Base-by-base conservation (phyloP, 2,888 invertebrate species). In the Cataglyphis rosenhaueri region DNA sequence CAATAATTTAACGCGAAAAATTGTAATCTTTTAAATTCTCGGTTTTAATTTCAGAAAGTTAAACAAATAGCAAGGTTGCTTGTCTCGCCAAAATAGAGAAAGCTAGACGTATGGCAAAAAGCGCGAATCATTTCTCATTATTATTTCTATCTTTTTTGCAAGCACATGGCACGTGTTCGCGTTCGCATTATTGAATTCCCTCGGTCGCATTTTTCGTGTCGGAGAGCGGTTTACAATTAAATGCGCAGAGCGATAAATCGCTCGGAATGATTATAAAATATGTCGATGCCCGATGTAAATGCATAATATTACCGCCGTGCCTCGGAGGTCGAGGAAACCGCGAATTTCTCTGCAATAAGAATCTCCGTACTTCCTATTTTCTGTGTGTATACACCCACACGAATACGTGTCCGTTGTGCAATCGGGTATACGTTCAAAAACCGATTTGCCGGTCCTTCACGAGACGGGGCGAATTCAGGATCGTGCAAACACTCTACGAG, bases 401-500 rank as follows among this genome's bases (percentile, higher is more conserved):
- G 10, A 29, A 25, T 44, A 48, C 66, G 48, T 59, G 38, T 59
- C 59, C 21, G 18, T 52, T 48, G 41, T 21, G 29, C 71, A 15
- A 48, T 3, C 65, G 6, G 32, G n/a, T 79, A 35, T 57, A 71
- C 44, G 35, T 25, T 68, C 64, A 59, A 78, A 83, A 83, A 82
- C 32, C 82, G 82, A 82, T 85, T 82, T 82, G 73, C 44, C 61
- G 62, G 64, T 68, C 15, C 71, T 84, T 74, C 57, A 29, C 64
- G 55, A 65, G 71, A 38, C 55, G 15, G 32, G 10, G 62, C 25
- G 76, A 81, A 74, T 82, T 66, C 76, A 66, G 73, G 12, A 52
- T 62, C 48, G 76, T 70, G 83, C 83, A 85, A 86, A 85, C 76
- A 86, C 79, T 83, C 61, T 66, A 41, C 70, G 62, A 65, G 68